Conservation (phyloP, 2,797 vertebrate genomes). For the Poeciliopsis turneri region DNA sequence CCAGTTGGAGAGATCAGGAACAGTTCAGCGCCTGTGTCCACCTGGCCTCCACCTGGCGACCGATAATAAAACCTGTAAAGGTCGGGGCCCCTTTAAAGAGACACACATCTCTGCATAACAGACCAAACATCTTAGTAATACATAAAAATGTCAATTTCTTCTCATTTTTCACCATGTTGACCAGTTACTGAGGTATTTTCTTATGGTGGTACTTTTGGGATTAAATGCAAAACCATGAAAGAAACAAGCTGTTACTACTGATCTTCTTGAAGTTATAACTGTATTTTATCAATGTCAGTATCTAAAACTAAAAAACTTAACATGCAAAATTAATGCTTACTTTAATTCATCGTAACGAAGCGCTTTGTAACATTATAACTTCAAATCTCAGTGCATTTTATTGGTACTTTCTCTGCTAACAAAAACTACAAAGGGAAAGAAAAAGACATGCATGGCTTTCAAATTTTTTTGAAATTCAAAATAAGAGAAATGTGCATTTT, state of each 20-base stretch:
- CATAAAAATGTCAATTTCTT: not conserved
- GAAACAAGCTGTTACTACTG: not conserved
- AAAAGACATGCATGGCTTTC: not conserved
- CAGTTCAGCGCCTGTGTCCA: constrained; percentile 70
- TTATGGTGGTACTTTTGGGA: not conserved
- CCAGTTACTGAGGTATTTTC: not conserved
- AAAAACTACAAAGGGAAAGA: not conserved
- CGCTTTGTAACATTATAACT: not conserved
- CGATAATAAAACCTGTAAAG: constrained; percentile 80
- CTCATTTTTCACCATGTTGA: not conserved
- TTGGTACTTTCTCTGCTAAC: not conserved
- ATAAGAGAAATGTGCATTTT: not conserved
- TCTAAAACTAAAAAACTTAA: not conserved
- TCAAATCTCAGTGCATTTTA: not conserved
- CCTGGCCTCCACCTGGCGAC: constrained; percentile 74
- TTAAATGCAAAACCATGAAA: not conserved
- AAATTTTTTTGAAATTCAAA: not conserved
- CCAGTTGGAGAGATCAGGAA: constrained; percentile 69
- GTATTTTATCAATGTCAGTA: not conserved
- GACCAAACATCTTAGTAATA: not conserved
- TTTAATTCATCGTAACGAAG: not conserved
- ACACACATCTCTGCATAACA: constrained; percentile 8
- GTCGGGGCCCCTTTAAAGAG: constrained; percentile 54
- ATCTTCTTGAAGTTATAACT: not conserved
- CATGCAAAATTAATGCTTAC: not conserved